These are phyloP conservation scores for Laothoe populi DNA, from an alignment of 2,888 invertebrate species.

Conservation along the genomic window DNA sequence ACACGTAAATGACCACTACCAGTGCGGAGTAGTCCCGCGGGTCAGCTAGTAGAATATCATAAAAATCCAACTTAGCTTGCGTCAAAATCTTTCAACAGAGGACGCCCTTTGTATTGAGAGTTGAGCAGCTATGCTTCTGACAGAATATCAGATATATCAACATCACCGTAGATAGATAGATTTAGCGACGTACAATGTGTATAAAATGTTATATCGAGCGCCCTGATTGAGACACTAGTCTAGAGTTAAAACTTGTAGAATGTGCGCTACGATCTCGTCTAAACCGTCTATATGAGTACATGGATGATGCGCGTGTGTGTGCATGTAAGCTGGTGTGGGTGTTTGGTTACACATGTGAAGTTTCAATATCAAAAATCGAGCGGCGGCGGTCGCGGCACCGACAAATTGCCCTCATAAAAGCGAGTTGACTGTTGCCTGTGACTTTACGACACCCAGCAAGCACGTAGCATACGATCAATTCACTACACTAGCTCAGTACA, in stretches of 20 bases:
- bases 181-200: neutral
- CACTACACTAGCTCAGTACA: no score
- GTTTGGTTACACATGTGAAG: slow-evolving; percentile 39
- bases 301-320: neutral
- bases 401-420: slow-evolving; percentile 54
- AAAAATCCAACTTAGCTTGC: no score
- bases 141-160: neutral
- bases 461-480: neutral
- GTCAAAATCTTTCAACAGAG: no score
- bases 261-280: neutral
- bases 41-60: no score
- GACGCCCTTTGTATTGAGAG: no score
- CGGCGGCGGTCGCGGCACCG: slow-evolving; percentile 48
- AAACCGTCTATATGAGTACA: neutral
- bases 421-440: slow-evolving; percentile 42
- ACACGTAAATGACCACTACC: no score
- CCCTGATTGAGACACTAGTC: slow-evolving; percentile 3
- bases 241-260: neutral
- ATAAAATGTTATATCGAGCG: neutral
- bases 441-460: slow-evolving; percentile 36
- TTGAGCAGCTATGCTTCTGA: no score
- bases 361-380: slow-evolving; percentile 54
- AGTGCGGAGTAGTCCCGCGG: no score
- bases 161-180: neutral
- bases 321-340: neutral